These are phyloP conservation scores for Dryocosmus kuriphilus DNA, from an alignment of 2,888 invertebrate species.

Conservation along the genomic window DNA sequence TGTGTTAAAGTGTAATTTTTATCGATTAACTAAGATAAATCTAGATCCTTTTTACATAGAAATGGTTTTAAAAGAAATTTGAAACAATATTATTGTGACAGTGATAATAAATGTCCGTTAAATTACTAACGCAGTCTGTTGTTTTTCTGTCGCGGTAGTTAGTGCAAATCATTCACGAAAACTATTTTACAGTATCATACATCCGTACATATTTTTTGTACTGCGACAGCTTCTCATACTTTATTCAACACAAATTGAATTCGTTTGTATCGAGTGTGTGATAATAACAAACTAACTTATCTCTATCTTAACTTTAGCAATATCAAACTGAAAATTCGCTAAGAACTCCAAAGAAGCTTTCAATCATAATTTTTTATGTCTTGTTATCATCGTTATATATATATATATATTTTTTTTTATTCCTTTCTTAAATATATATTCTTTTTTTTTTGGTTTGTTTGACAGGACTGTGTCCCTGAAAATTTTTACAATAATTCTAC, in stretches of 20 bases:
- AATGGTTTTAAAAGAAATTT: not conserved
- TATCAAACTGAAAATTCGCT: not conserved
- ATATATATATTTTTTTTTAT: constrained; percentile 15
- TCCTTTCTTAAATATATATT: not conserved
- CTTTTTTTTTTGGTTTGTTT: constrained; percentile 20
- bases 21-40: constrained; percentile 1
- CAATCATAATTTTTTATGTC: not conserved
- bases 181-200: constrained; percentile 64
- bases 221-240: constrained; percentile 56
- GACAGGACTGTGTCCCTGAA: constrained; percentile 17
- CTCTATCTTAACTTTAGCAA: constrained; percentile 20
- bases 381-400: not conserved
- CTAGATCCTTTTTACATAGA: constrained; percentile 22
- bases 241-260: constrained; percentile 42
- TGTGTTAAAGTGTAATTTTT: constrained; percentile 21
- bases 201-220: constrained; percentile 64
- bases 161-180: constrained; percentile 22
- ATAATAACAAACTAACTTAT: constrained; percentile 16
- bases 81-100: constrained; percentile 9
- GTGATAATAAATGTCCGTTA: constrained; percentile 8
- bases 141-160: constrained; percentile 10
- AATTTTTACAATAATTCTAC: constrained; percentile 26
- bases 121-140: constrained; percentile 27
- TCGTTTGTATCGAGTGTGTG: not conserved
- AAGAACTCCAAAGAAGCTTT: constrained; percentile 2